Evolutionary conservation across 1,140 invertebrate genomes (phyloP), one percentile per base, ranked within the genome.

Genomic region (Eciton burchellii): DNA sequence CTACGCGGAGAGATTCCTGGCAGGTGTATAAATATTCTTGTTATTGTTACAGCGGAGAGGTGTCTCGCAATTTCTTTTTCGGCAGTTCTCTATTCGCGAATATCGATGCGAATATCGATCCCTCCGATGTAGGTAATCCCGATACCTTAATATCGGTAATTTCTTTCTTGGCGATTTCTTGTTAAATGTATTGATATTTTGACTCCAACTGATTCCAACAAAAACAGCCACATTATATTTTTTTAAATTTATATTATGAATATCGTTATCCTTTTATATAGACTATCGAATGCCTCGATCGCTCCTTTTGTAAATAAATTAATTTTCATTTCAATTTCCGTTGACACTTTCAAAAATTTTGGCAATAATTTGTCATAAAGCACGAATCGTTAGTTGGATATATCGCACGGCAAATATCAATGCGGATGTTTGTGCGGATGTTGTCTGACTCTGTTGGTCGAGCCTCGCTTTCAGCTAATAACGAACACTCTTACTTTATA

Each of bases 1-100:
- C 68, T 85, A 12, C 12, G 59, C 57, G 71, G 35, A 35, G 35
- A 81, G 43, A 85, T 85, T 82, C 71, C 19, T 57, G 29, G 14
- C 66, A 72, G 6, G 24, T 68, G 54, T 82, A 71, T 85, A 85
- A 82, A 85, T 86, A 85, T 66, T 79, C 63, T 57, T 79, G n/a
- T 79, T 79, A 11, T 70, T 79, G 41, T 62, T 26, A 43, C 49
- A 11, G 60, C 14, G 21, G 41, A 35, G 24, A 70, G 5, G 19
- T n/a, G n/a, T 29, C 49, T 79, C 43, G 43, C 35, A 56, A 68
- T 79, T 68, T 68, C 35, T 70, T 56, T 19, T 35, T 79, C 63
- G 16, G 0, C n/a, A 3, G 19, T 45, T 70, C 16, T 29, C 16
- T 56, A 43, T 21, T 29, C 52, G 35, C 12, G 8, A 74, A 74